Evolutionary conservation across 2,113 vertebrate genomes (phyloP).

Genomic region (Butastur rufipennis): DNA sequence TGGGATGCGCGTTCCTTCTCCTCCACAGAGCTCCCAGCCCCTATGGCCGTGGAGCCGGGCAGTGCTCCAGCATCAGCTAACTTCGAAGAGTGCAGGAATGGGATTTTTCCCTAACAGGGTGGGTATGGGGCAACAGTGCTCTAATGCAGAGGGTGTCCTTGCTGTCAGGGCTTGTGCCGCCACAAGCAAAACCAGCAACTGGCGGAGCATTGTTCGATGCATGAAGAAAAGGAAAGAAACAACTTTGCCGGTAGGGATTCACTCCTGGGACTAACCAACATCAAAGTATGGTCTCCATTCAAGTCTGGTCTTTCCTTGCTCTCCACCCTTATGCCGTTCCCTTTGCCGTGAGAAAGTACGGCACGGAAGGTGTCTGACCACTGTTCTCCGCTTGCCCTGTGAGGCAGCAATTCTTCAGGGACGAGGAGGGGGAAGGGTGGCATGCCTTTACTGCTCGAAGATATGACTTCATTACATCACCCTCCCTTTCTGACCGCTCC

Average conservation of each 20-base stretch:
- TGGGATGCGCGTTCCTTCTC: neutral
- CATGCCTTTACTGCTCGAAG: neutral
- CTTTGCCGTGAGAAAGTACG: neutral
- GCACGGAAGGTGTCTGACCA: neutral
- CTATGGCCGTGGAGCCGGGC: neutral
- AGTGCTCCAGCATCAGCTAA: neutral
- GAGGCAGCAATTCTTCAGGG: neutral
- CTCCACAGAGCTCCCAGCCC: neutral
- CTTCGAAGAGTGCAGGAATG: neutral
- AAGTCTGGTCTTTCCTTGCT: neutral
- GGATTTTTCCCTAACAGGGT: neutral
- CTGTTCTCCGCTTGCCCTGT: neutral
- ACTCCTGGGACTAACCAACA: constrained; percentile 10
- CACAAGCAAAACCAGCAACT: neutral
- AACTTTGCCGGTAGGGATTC: neutral
- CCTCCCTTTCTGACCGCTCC: constrained; percentile 28
- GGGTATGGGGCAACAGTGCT: neutral
- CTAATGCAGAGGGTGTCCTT: neutral
- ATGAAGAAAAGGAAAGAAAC: neutral
- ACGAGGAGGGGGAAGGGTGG: neutral
- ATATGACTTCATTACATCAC: neutral
- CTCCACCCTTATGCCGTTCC: neutral
- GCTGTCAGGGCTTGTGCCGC: neutral
- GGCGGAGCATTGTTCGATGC: neutral
- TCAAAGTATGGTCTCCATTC: constrained; percentile 8